A percentile compares a stretch with the other conserved stretches of the same genome.
phyloP scores from a whole-genome alignment of 2,888 invertebrate species.

The Hoplodrina ambigua region DNA sequence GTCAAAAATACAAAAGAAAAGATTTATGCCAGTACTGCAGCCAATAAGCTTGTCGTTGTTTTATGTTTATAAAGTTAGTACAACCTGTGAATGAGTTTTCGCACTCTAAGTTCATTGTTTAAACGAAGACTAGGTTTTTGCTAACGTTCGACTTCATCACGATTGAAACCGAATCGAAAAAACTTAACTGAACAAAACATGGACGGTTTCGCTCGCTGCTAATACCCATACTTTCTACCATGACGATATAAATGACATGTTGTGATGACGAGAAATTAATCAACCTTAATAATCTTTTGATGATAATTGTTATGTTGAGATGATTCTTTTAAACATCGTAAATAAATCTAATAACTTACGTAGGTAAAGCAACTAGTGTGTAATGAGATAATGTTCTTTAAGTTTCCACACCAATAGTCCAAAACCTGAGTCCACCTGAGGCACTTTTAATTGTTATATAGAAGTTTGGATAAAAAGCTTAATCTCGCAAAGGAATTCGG shows the following conservation, averaged over 20 bases:
- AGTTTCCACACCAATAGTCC: background rate
- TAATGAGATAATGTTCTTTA: background rate
- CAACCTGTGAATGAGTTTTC: conserved; percentile 71
- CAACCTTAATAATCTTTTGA: background rate
- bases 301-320: background rate
- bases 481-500: no score
- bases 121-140: conserved; percentile 74
- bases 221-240: conserved; percentile 69
- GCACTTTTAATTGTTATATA: background rate
- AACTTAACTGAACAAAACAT: conserved; percentile 73
- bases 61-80: conserved; percentile 21
- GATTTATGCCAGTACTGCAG: no score
- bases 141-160: conserved; percentile 72
- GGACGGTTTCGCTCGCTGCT: conserved; percentile 81
- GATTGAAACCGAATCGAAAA: conserved; percentile 74
- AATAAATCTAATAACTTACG: no score
- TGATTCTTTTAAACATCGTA: background rate
- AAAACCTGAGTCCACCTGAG: background rate
- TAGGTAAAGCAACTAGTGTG: background rate
- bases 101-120: conserved; percentile 84
- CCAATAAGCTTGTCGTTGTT: conserved; percentile 5
- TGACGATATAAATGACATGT: conserved; percentile 68
- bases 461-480: background rate
- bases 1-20: conserved; percentile 17
- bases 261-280: conserved; percentile 31